Evolutionary conservation across 2,888 invertebrate species (phyloP), one percentile per base, ranked within the genome.

Genomic region (Cryptocephalus primarius): DNA sequence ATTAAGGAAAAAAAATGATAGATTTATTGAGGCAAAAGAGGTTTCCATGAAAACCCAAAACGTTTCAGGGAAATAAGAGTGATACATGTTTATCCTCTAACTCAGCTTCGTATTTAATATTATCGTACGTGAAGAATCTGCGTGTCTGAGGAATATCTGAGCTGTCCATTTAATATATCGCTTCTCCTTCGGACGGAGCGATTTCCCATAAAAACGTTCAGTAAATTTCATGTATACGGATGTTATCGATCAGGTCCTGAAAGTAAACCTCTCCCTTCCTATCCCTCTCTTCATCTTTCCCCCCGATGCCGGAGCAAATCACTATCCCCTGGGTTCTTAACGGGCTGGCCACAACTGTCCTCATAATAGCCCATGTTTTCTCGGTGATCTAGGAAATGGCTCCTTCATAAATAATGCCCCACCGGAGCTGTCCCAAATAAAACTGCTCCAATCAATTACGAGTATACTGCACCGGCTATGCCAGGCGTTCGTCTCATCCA

Each of bases 381-480:
- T 54, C 56, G 60, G 60, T 64, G 62, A 64, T 65, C 64, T 60
- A 58, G 64, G 62, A 65, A 66, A 66, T 62, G 60, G 61, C 58
- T 58, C 58, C 56, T 60, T 63, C 63, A 66, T 67, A 67, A 66
- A 67, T 67, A 66, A 67, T 62, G 63, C 61, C 56, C 48, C 53
- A 56, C 51, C 52, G 56, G 48, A 39, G 46, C 47, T 53, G 58
- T 54, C 59, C 59, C 54, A 58, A 60, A 60, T 61, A 58, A 64
- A 64, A 64, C 61, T 63, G 60, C 60, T 61, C 60, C 64, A 64
- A 65, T 67, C 66, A 66, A 66, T 67, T 66, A 65, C 62, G 53
- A 54, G 50, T 59, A 60, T 56, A 22, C 22, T 58, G 60, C 55
- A 45, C 22, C 36, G 40, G 47, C 53, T 51, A 46, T 49, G 48